Conservation (phyloP, 2,888 invertebrate genomes). For the Cataglyphis cursor region DNA sequence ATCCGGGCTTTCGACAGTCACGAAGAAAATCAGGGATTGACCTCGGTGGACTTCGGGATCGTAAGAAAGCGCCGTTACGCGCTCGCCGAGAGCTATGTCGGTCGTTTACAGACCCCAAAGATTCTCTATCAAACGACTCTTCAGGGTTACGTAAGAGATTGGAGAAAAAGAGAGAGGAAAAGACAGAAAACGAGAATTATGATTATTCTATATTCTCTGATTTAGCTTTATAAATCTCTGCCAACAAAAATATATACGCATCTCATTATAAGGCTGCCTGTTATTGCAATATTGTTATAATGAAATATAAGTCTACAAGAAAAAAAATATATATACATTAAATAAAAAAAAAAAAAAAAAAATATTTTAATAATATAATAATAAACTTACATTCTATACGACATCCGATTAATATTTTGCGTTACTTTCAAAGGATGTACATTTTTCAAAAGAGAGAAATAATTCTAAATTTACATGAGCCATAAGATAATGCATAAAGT, state of each 20-base stretch:
- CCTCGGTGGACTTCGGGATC: conserved; percentile 55
- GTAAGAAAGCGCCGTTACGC: conserved; percentile 62
- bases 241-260: background rate
- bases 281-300: background rate
- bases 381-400: background rate
- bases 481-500: conserved; percentile 40
- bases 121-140: conserved; percentile 33
- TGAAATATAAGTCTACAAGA: background rate
- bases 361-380: background rate
- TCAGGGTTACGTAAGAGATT: conserved; percentile 42
- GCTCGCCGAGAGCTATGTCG: conserved; percentile 50
- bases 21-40: conserved; percentile 68
- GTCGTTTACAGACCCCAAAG: conserved; percentile 37
- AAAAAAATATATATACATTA: background rate
- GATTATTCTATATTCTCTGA: background rate
- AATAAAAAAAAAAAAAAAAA: background rate
- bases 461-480: background rate
- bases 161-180: background rate
- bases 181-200: background rate
- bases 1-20: conserved; percentile 36
- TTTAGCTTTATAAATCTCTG: background rate
- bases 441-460: background rate
- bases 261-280: background rate
- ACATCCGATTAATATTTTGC: background rate
- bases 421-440: background rate